phyloP scores from a whole-genome alignment of 2,113 vertebrate species.

The Labeo catla region DNA sequence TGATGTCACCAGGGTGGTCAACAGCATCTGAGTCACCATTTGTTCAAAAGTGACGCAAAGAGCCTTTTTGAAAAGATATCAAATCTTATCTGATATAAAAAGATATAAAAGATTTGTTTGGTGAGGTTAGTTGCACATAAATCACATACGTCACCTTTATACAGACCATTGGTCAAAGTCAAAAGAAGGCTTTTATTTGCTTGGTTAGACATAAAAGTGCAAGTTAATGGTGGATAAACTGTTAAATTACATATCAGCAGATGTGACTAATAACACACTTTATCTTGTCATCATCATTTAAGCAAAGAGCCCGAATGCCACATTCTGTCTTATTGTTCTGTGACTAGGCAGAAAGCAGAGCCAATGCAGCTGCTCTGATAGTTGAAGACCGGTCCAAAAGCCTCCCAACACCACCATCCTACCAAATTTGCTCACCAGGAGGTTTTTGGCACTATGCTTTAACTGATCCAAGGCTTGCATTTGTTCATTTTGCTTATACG shows the following conservation, averaged over 20 bases:
- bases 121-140: background rate
- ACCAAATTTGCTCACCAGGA: slow-evolving; percentile 14
- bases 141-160: background rate
- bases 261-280: slow-evolving; percentile 23
- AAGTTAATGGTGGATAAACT: background rate
- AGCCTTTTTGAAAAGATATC: background rate
- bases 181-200: background rate
- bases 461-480: slow-evolving; percentile 19
- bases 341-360: slow-evolving; percentile 1
- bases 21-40: slow-evolving; percentile 38
- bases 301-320: background rate
- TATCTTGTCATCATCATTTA: slow-evolving; percentile 25
- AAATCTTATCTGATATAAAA: background rate
- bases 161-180: background rate
- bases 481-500: background rate
- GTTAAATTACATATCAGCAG: background rate
- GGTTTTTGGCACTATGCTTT: background rate
- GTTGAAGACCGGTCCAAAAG: slow-evolving; percentile 6
- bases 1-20: background rate
- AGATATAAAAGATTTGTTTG: background rate
- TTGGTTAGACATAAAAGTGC: background rate
- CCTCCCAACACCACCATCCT: background rate
- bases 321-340: slow-evolving; percentile 12
- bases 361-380: slow-evolving; percentile 40
- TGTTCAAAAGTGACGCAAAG: background rate